These are phyloP conservation scores for Drosophila bocqueti DNA, from an alignment of 1,140 invertebrate species.

Conservation along the genomic window DNA sequence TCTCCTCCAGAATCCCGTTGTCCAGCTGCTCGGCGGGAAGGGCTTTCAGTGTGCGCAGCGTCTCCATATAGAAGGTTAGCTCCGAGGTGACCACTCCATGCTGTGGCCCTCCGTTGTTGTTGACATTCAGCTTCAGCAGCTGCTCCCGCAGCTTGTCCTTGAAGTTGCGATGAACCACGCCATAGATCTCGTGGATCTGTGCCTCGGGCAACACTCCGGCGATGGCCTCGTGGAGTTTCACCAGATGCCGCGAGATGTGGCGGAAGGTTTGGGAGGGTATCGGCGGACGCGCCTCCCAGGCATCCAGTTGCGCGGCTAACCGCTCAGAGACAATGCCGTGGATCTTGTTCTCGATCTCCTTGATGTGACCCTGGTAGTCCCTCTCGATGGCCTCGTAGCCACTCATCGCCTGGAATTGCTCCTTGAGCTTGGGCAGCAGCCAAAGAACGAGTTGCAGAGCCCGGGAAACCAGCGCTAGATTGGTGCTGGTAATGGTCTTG, in stretches of 20 bases:
- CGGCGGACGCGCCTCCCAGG: slow-evolving; percentile 97
- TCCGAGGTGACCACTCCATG: slow-evolving; percentile 98
- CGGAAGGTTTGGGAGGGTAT: slow-evolving; percentile 97
- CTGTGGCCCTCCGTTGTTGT: slow-evolving; percentile 97
- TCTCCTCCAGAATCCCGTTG: slow-evolving; percentile 91
- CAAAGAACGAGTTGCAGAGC: slow-evolving; percentile 93
- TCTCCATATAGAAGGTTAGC: slow-evolving; percentile 97
- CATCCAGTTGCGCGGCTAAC: slow-evolving; percentile 90
- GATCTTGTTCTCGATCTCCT: slow-evolving; percentile 96
- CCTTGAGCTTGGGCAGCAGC: slow-evolving; percentile 90
- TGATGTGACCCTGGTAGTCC: slow-evolving; percentile 95
- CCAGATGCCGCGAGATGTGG: slow-evolving; percentile 95
- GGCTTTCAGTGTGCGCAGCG: slow-evolving; percentile 93
- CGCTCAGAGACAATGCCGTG: slow-evolving; percentile 94
- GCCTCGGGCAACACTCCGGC: slow-evolving; percentile 90
- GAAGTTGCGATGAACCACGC: slow-evolving; percentile 93
- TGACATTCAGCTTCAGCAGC: slow-evolving; percentile 93
- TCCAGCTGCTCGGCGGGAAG: slow-evolving; percentile 90
- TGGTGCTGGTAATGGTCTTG: slow-evolving; percentile 98
- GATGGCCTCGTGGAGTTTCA: slow-evolving; percentile 97
- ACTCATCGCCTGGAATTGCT: slow-evolving; percentile 87
- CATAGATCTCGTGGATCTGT: slow-evolving; percentile 91
- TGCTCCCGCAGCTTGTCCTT: slow-evolving; percentile 94
- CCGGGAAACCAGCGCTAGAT: slow-evolving; percentile 95
- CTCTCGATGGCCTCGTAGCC: slow-evolving; percentile 89